Evolutionary conservation across 2,113 vertebrate species (phyloP), one percentile per base, ranked within the genome.

Genomic region (Embiotoca jacksoni): DNA sequence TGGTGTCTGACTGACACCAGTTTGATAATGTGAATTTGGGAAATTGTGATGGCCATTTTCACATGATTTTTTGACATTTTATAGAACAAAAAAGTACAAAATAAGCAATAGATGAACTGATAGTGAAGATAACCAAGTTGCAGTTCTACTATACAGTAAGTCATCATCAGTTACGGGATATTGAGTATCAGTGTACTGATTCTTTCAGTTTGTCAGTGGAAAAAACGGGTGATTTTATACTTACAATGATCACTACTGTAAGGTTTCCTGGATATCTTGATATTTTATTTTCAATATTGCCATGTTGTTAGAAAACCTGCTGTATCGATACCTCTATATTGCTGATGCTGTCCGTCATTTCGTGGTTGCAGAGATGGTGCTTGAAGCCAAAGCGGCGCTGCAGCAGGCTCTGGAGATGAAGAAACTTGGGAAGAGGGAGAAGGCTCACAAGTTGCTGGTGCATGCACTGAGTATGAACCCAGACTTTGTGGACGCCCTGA

Each of bases 381-480:
- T 95, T 47, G 98, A 99, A 91, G 96, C 98, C 64, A 96, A 82
- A 88, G 98, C 96, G 0, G 96, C 98, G 0, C 84, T 99, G 77
- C 96, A 95, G n/a, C 97, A 96, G 87, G 98, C 98, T 46, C 86
- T 96, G 67, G 97, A 98, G 84, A 99, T 99, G 98, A 99, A 96
- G 82, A 96, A 95, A 49, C 94, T 95, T 53, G 98, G 97, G 0
- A 99, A 99, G 90, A 92, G 95, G 37, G 96, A 96, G 58, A 99
- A 99, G 37, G 97, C 98, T 3, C 97, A 97, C 88, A 98, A 96
- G 66, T 96, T 99, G 85, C 96, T 99, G 32, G 53, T 95, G 23
- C 97, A 99, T 0, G 96, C 97, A 7, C 96, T 99, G 80, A 97
- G 95, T 64, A 96, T 99, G 95, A 96, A 99, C 79, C 97, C 98